Percentiles rank a stretch among this genome's conserved stretches.
Conservation (phyloP, 2,113 vertebrate genomes). For the Neopipo cinnamomea region DNA sequence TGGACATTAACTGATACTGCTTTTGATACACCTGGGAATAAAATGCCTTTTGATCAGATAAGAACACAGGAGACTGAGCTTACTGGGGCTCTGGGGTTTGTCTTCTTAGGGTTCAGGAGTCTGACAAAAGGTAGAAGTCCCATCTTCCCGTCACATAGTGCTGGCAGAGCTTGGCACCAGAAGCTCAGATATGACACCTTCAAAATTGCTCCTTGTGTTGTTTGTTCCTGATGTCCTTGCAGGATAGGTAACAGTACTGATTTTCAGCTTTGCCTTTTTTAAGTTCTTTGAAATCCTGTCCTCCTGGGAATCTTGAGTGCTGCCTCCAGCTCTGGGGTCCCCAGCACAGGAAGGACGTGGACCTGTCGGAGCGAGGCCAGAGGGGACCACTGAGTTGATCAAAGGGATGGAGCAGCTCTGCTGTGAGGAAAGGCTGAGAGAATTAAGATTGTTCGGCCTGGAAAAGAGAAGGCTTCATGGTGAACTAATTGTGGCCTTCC, state of each 20-base stretch:
- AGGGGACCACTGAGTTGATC: too few relatives aligned
- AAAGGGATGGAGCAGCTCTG: too few relatives aligned
- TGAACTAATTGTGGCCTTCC: too few relatives aligned
- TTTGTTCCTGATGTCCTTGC: neutral
- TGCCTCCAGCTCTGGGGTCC: too few relatives aligned
- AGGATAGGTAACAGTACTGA: neutral
- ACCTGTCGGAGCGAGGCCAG: too few relatives aligned
- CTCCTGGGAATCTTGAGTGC: neutral
- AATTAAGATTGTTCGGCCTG: too few relatives aligned
- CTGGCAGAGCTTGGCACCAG: neutral
- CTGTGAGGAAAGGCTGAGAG: too few relatives aligned
- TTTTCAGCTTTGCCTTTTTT: neutral
- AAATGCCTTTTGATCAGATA: neutral
- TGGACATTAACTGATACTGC: neutral
- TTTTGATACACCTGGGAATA: neutral
- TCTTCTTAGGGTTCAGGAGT: neutral
- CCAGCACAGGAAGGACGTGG: too few relatives aligned
- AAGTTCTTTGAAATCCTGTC: neutral
- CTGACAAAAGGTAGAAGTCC: neutral
- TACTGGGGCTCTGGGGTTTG: neutral
- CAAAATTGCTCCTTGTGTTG: neutral
- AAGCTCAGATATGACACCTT: neutral
- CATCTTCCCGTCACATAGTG: neutral
- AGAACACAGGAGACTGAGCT: neutral
- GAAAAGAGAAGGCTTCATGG: too few relatives aligned